phyloP scores from a whole-genome alignment of 2,113 vertebrate genomes.

The Brachyistius frenatus region DNA sequence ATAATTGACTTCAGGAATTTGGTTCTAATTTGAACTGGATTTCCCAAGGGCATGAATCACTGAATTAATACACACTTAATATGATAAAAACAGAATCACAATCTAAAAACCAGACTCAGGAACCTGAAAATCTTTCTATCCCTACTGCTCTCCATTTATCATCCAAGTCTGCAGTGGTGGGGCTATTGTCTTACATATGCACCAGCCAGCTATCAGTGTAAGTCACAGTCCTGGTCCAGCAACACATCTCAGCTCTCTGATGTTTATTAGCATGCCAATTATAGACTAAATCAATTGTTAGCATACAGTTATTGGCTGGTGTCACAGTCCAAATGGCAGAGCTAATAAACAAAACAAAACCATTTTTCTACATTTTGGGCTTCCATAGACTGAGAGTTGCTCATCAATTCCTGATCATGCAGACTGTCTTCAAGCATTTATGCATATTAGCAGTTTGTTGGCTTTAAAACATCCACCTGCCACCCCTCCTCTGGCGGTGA shows the following conservation, averaged over 20 bases:
- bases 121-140: neutral
- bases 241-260: constrained; percentile 19
- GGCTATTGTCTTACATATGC: constrained; percentile 22
- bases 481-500: no score
- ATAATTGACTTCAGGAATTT: constrained; percentile 9
- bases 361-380: neutral
- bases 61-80: no score
- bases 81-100: no score
- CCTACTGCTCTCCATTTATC: constrained; percentile 2
- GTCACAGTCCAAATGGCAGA: neutral
- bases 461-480: no score
- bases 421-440: no score
- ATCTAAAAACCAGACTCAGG: no score
- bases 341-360: constrained; percentile 5
- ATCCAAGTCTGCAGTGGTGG: constrained; percentile 13
- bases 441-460: no score
- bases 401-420: no score
- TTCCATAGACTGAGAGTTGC: neutral
- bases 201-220: constrained; percentile 42
- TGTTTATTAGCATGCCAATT: constrained; percentile 32
- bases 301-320: constrained; percentile 30
- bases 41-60: neutral
- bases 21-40: neutral
- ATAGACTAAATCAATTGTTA: constrained; percentile 40
- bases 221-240: constrained; percentile 14